Evolutionary conservation across 2,113 vertebrate species (phyloP), one percentile per base, ranked within the genome.

Genomic region (Marmota flaviventris): DNA sequence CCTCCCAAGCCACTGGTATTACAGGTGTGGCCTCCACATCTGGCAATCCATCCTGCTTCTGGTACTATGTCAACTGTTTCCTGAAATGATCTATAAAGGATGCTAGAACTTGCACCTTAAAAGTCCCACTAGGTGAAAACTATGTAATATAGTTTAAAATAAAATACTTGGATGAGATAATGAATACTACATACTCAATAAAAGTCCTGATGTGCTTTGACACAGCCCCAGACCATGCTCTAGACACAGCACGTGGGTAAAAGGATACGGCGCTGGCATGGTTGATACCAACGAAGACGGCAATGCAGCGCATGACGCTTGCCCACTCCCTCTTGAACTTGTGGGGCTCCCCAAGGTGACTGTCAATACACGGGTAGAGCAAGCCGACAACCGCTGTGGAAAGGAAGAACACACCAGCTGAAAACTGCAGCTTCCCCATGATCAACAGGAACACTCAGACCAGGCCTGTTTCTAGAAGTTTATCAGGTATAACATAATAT

Each of bases 241-340:
- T 0, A 4, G 27, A 2, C 42, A 0, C 1, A 0, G 8, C 9
- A 9, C 77, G 45, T 0, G 0, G 20, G 16, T 29, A 17, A 4
- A 98, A 99, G 99, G 99, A 99, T 99, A 99, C 99, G 94, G 99
- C 99, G 12, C 99, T 99, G 65, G 99, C 99, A 1, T 99, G 99
- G 97, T 99, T 99, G 95, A 99, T 99, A 96, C 99, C 99, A 6
- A 99, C 99, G 0, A 99, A 99, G 0, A 99, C 99, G 0, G 99
- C 99, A 34, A 99, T 99, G 5, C 99, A 99, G 73, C 99, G 98
- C 99, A 99, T 99, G 16, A 99, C 99, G 2, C 99, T 99, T 96
- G 99, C 99, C 99, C 99, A 99, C 67, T 99, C 99, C 65, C 99
- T 94, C 98, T 99, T 99, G 95, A 99, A 99, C 39, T 99, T 99